Conservation (phyloP, 1,140 invertebrate species). For the Sycophaga agraensis region DNA sequence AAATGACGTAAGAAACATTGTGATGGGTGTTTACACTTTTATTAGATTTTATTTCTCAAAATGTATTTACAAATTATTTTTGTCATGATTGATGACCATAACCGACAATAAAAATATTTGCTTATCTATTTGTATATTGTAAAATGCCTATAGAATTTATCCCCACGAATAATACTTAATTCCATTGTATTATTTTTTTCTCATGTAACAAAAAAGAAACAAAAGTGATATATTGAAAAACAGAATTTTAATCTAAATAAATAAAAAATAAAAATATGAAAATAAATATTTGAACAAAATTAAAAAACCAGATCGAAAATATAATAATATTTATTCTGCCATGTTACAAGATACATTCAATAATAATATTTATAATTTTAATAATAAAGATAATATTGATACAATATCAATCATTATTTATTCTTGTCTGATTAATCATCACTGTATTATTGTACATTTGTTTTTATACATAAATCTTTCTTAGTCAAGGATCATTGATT, state of each 20-base stretch:
- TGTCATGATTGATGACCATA: conserved; percentile 17
- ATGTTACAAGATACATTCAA: conserved; percentile 47
- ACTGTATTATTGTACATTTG: conserved; percentile 50
- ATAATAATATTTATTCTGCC: conserved; percentile 52
- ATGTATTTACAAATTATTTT: conserved; percentile 25
- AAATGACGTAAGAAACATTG: conserved; percentile 24
- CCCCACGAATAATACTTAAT: conserved; percentile 5
- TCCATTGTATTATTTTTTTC: neutral
- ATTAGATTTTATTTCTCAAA: conserved; percentile 24
- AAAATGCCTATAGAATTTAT: conserved; percentile 20
- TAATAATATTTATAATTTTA: conserved; percentile 39
- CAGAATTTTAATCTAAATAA: conserved; percentile 26
- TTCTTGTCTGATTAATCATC: conserved; percentile 44
- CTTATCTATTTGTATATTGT: conserved; percentile 10
- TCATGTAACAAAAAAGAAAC: neutral
- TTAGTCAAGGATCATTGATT: conserved; percentile 42
- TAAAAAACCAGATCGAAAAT: conserved; percentile 46
- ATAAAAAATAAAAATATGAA: too few relatives aligned
- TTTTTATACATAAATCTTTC: conserved; percentile 51
- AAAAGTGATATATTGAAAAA: conserved; percentile 1
- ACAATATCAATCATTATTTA: conserved; percentile 48
- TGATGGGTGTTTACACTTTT: conserved; percentile 18
- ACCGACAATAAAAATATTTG: conserved; percentile 28
- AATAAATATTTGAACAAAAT: conserved; percentile 24
- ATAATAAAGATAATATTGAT: conserved; percentile 50